Conservation (phyloP, 92 coral and sea anemone genomes). For the Zoanthus solanderi region DNA sequence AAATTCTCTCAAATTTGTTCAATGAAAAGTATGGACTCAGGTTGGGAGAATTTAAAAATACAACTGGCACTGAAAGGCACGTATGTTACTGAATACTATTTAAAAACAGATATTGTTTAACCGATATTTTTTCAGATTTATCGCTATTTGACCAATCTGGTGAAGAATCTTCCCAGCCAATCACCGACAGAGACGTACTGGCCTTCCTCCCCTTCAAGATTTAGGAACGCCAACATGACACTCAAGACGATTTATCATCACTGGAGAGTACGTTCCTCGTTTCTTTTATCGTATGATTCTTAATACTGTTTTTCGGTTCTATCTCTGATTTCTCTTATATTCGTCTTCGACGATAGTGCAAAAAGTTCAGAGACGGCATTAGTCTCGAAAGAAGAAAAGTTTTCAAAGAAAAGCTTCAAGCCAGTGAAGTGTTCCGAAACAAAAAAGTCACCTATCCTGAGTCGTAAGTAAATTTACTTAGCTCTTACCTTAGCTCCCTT, state of each 20-base stretch:
- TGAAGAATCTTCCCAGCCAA: conserved; percentile 80
- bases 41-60: too few species aligned
- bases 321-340: neutral
- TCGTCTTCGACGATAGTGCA: conserved; percentile 65
- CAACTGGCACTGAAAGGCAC: too few species aligned
- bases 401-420: conserved; percentile 88
- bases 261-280: conserved; percentile 81
- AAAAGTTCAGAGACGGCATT: conserved; percentile 77
- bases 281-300: too few species aligned
- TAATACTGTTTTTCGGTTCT: neutral
- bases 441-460: conserved; percentile 85
- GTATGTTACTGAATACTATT: too few species aligned
- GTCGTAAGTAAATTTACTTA: conserved; percentile 61
- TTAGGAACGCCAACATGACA: conserved; percentile 74
- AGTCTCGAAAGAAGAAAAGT: conserved; percentile 57
- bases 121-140: conserved; percentile 58
- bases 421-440: conserved; percentile 94
- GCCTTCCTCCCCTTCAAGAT: conserved; percentile 85
- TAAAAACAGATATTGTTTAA: neutral
- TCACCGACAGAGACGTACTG: conserved; percentile 88
- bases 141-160: conserved; percentile 73
- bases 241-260: conserved; percentile 82
- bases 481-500: neutral
- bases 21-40: too few species aligned
- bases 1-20: too few species aligned